Base-by-base conservation (phyloP, 2,797 vertebrate species). In the Pachyuromys duprasi region DNA sequence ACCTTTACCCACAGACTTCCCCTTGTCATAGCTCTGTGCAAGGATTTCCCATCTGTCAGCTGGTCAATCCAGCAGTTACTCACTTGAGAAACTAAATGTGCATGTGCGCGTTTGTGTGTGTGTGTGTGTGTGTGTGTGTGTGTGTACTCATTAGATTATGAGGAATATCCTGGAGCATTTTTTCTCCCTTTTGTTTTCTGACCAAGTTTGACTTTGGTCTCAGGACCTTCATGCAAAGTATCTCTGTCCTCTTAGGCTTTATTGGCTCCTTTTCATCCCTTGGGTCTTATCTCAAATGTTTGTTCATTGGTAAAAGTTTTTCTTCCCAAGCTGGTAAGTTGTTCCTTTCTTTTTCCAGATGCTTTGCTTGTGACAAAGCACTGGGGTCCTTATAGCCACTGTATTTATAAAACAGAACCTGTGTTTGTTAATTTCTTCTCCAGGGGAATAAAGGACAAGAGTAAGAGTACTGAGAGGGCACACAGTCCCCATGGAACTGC, bases 21-120 rank as follows among this genome's bases (percentile, higher is more conserved):
- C 97, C 0, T 26, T 98, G 98, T 98, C 98, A 93, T 91, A 98
- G 97, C 93, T 97, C 97, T 82, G 75, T 94, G 95, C 96, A 97
- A 98, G 97, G 97, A 97, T 97, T 98, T 98, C 98, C 97, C 98
- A 97, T 98, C 96, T 98, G 98, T 97, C 98, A 98, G 97, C 94
- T 97, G 96, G 94, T 86, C 92, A 92, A 90, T 97, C 96, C 93
- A 97, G 95, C 93, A 98, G 97, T 98, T 97, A 97, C 97, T 98
- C 97, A 97, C 96, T 91, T 75, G 92, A 97, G 97, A 86, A 97
- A 93, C 93, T 93, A 76, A 89, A 95, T 96, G 95, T 86, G 96
- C 86, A 80, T 84, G 42, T 33, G 5, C 42, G 53, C 4, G 20
- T 55, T 33, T 53, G 20, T 53, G 12, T n/a, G 39, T 55, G 76